Evolutionary conservation across 2,797 vertebrate genomes (phyloP).

Genomic region (Sarcoramphus papa): DNA sequence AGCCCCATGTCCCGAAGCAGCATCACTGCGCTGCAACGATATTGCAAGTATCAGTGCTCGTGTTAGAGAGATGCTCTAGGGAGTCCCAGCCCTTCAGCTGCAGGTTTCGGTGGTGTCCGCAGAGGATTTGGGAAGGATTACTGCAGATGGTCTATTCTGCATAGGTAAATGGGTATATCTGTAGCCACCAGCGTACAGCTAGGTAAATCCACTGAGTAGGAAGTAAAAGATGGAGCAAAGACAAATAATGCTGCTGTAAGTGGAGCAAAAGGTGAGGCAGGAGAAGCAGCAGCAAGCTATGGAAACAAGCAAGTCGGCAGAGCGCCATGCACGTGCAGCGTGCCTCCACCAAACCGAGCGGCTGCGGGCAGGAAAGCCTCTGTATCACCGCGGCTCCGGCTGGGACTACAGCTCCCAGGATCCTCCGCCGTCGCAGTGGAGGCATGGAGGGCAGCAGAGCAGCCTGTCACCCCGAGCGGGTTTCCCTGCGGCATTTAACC

Average conservation of each 20-base stretch:
- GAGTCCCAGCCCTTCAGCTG: neutral
- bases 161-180: neutral
- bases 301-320: neutral
- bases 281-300: neutral
- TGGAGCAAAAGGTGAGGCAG: neutral
- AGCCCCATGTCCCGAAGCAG: neutral
- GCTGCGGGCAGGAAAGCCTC: neutral
- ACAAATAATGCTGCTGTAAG: neutral
- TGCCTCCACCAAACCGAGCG: neutral
- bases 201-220: neutral
- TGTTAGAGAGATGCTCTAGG: neutral
- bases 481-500: neutral
- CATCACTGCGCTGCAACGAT: accelerated
- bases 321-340: neutral
- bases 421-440: accelerated
- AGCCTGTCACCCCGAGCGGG: accelerated
- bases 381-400: neutral
- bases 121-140: neutral
- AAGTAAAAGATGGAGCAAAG: neutral
- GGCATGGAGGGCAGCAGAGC: neutral
- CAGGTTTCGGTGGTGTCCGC: neutral
- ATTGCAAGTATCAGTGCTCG: accelerated
- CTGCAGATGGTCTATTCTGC: neutral
- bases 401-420: neutral
- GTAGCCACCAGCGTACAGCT: neutral